phyloP scores from a whole-genome alignment of 2,797 vertebrate species.

The Lacerta viridis region DNA sequence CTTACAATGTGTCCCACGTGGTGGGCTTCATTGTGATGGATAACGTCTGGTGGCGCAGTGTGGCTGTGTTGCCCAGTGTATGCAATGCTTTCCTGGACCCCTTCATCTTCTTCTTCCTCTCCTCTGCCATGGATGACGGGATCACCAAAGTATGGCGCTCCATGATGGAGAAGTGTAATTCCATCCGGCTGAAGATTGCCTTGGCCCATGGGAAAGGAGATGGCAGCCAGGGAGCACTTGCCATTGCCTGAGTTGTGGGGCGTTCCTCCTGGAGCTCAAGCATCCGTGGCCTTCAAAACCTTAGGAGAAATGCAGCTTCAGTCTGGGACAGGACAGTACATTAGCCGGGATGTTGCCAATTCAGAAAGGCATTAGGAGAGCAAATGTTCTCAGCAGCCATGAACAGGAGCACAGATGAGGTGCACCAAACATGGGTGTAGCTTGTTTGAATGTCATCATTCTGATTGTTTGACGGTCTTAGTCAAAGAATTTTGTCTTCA shows the following conservation, averaged over 20 bases:
- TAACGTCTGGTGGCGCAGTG: slow-evolving; percentile 81
- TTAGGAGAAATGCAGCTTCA: too few species aligned
- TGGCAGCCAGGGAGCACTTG: background rate
- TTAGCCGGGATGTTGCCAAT: background rate
- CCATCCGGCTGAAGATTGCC: slow-evolving; percentile 48
- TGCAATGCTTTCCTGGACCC: slow-evolving; percentile 92
- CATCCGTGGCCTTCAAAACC: background rate
- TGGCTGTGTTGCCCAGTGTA: slow-evolving; percentile 85
- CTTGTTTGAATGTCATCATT: background rate
- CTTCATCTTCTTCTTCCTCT: slow-evolving; percentile 77
- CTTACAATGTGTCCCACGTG: slow-evolving; percentile 89
- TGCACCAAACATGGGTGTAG: background rate
- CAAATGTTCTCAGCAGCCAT: background rate
- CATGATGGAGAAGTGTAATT: slow-evolving; percentile 40
- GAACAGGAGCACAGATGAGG: background rate
- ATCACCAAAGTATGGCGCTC: slow-evolving; percentile 55
- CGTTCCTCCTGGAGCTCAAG: background rate
- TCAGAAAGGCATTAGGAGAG: background rate
- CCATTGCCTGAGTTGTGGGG: background rate
- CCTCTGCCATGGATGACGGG: slow-evolving; percentile 39
- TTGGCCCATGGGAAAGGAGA: slow-evolving; percentile 32
- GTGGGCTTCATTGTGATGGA: slow-evolving; percentile 78
- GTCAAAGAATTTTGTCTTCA: background rate
- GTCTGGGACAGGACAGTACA: background rate
- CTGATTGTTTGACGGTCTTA: background rate